Evolutionary conservation across 1,140 invertebrate genomes (phyloP), one percentile per base, ranked within the genome.

Genomic region (Bombus soroeensis): DNA sequence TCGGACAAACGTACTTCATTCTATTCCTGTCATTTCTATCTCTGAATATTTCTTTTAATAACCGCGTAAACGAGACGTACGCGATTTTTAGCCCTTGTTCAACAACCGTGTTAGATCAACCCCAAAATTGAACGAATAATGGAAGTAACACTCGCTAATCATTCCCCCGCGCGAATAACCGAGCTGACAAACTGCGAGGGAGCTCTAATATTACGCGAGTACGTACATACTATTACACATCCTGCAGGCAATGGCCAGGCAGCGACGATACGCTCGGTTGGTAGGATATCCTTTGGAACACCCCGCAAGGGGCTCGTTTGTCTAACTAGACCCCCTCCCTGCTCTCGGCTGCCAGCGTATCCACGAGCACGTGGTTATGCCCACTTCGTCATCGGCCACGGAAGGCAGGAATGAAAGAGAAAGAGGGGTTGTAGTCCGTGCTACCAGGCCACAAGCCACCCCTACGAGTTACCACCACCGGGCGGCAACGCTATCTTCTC

Each of bases 271-370:
- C 88, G 91, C 90, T 94, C 87, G 91, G 93, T 92, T 93, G 93
- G 91, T 93, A 92, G 91, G 91, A 90, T 93, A 93, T 94, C 93
- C 93, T 94, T 93, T 91, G 92, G 86, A 93, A 95, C 94, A 95
- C 93, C 92, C 93, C 94, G 89, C 94, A 94, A 94, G 93, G 93
- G 93, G 93, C 93, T 94, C 93, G 92, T 94, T 95, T 94, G 93
- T 95, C 92, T 93, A 93, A 93, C 92, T 90, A 93, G 88, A 88
- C 92, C 89, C 78, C 84, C 80, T 70, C 80, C 34, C 70, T 37
- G 15, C 71, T 66, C 64, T 37, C 34, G 10, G 41, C 76, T 70
- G 62, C 73, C 77, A 74, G 86, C 83, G 88, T 91, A 83, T 92
- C 90, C 82, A 87, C 89, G 89, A 92, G 89, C 92, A 90, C 91